A percentile compares a stretch with the other conserved stretches of the same genome.
These are phyloP conservation scores for Chrysotoxum bicinctum DNA, from an alignment of 2,888 invertebrate species.

Conservation along the genomic window DNA sequence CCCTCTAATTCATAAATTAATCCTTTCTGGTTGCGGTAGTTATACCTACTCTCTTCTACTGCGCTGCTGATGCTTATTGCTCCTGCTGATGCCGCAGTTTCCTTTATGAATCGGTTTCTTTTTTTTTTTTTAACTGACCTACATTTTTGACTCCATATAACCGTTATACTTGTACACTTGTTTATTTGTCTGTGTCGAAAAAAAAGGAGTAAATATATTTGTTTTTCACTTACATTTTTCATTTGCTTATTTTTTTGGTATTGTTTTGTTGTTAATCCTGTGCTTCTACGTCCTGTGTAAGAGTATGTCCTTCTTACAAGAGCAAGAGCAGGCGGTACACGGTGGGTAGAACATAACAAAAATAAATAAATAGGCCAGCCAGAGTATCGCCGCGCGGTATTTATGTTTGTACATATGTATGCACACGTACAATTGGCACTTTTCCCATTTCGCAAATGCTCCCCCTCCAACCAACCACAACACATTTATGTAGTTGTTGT, in stretches of 20 bases:
- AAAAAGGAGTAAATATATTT: constrained; percentile 35
- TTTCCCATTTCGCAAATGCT: constrained; percentile 32
- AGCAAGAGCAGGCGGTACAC: neutral
- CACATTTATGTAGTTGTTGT: constrained; percentile 6
- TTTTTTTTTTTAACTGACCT: constrained; percentile 48
- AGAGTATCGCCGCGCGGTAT: constrained; percentile 16
- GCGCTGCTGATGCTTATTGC: neutral
- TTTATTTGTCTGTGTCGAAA: constrained; percentile 25
- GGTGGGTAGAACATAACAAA: neutral
- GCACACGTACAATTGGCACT: constrained; percentile 69
- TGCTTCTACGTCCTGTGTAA: constrained; percentile 33
- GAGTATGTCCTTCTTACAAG: constrained; percentile 24
- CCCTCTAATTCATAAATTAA: constrained; percentile 44
- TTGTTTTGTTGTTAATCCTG: neutral
- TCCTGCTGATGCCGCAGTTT: constrained; percentile 24
- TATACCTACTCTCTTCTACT: neutral
- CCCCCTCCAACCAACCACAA: neutral
- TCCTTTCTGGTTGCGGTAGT: constrained; percentile 25
- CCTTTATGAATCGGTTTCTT: constrained; percentile 4
- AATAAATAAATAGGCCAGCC: constrained; percentile 14
- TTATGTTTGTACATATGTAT: constrained; percentile 4
- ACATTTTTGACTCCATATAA: constrained; percentile 50
- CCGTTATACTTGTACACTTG: constrained; percentile 31
- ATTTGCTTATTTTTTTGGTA: constrained; percentile 52
- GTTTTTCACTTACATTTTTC: constrained; percentile 54